phyloP scores from a whole-genome alignment of 2,888 invertebrate species.

The Trissonchulus latispiculum region DNA sequence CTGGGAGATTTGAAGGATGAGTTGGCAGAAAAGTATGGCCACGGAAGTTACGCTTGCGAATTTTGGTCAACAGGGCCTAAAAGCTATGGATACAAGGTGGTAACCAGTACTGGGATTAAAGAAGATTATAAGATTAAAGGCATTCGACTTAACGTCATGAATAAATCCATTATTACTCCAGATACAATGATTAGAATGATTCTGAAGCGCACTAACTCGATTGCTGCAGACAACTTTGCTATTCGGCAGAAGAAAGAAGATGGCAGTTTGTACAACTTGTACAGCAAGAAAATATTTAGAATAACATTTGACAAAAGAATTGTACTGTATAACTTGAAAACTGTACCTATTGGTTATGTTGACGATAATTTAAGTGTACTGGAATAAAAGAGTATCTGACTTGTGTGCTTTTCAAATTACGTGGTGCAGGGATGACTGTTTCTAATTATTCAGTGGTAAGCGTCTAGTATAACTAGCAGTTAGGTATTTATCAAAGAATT shows the following conservation, averaged over 20 bases:
- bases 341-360: not conserved
- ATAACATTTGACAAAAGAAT: not conserved
- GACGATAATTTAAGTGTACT: too few species aligned
- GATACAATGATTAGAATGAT: not conserved
- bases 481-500: too few species aligned
- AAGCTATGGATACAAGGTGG: slow-evolving; percentile 4
- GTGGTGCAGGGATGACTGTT: too few species aligned
- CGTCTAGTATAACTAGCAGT: too few species aligned
- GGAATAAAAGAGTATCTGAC: too few species aligned
- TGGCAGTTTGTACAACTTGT: not conserved
- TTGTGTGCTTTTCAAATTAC: too few species aligned
- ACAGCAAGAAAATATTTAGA: not conserved
- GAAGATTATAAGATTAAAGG: not conserved
- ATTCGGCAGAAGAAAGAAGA: not conserved
- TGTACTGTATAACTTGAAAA: not conserved
- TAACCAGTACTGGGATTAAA: not conserved
- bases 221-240: not conserved
- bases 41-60: not conserved
- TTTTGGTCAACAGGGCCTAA: not conserved
- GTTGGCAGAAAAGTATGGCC: not conserved
- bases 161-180: not conserved
- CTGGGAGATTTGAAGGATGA: slow-evolving; percentile 7
- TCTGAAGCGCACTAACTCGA: not conserved
- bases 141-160: not conserved
- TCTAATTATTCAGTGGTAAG: too few species aligned